Percentiles rank a stretch among this genome's conserved stretches.
phyloP scores from a whole-genome alignment of 2,797 vertebrate genomes.

The Astyanax mexicanus region DNA sequence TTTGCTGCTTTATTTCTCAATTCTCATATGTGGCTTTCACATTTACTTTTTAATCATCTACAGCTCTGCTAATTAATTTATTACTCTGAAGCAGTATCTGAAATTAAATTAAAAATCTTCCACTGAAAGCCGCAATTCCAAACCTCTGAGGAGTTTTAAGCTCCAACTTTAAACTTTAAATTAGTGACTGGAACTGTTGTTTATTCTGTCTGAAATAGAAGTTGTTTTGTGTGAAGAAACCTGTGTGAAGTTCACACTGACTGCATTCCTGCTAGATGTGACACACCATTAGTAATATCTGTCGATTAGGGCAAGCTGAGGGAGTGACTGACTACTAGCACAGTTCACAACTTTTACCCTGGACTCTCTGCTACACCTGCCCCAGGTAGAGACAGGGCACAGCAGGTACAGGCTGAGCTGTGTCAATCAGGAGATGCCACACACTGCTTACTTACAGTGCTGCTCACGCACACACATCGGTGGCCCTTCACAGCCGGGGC shows the following conservation, averaged over 20 bases:
- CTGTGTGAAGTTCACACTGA: neutral
- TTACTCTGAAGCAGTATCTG: no score
- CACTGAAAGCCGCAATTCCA: no score
- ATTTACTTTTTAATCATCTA: no score
- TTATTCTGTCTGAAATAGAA: neutral
- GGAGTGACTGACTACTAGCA: neutral
- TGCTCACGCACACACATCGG: neutral
- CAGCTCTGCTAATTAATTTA: no score
- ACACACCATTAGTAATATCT: neutral
- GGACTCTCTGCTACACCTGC: no score
- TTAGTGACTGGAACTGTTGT: no score
- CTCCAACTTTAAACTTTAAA: no score
- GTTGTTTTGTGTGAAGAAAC: neutral
- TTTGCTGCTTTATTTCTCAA: no score
- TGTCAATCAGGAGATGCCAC: constrained; percentile 31
- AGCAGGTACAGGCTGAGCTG: constrained; percentile 24
- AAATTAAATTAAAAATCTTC: no score
- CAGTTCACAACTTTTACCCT: neutral
- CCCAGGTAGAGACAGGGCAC: neutral
- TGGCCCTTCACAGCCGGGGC: constrained; percentile 20
- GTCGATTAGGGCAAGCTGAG: neutral
- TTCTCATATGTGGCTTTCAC: no score
- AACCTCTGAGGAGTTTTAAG: no score
- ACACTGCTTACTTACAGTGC: constrained; percentile 48
- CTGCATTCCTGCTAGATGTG: neutral